A percentile compares a stretch with the other conserved stretches of the same genome.
These are phyloP conservation scores for Teleopsis dalmanni DNA, from an alignment of 1,140 invertebrate species.

Conservation along the genomic window DNA sequence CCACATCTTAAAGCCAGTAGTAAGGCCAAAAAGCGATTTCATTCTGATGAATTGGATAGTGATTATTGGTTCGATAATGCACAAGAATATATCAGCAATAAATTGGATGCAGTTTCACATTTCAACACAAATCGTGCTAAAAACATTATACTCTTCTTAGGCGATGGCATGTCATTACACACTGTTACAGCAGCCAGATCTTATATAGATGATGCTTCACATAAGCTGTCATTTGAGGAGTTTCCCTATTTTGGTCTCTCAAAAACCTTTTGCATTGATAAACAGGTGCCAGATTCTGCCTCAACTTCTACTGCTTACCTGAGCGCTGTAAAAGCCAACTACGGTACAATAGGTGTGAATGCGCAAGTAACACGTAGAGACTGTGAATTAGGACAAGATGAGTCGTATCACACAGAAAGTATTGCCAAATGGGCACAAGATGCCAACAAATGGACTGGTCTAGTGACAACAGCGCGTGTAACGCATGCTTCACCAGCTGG, in stretches of 20 bases:
- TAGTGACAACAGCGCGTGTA: constrained; percentile 66
- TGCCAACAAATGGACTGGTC: constrained; percentile 59
- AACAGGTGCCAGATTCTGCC: constrained; percentile 66
- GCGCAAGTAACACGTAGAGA: constrained; percentile 49
- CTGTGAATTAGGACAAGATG: constrained; percentile 34
- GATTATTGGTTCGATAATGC: constrained; percentile 19
- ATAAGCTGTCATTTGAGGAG: constrained; percentile 56
- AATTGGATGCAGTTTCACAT: constrained; percentile 21
- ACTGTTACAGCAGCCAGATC: constrained; percentile 62
- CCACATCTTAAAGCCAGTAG: neutral
- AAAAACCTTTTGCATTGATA: constrained; percentile 69
- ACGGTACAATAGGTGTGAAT: constrained; percentile 61
- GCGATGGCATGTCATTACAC: constrained; percentile 66
- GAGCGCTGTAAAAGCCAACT: constrained; percentile 67
- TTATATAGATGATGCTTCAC: constrained; percentile 57
- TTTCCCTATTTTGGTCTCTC: constrained; percentile 60
- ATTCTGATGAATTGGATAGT: constrained; percentile 7
- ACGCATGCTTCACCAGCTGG: constrained; percentile 67
- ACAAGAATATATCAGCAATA: constrained; percentile 10
- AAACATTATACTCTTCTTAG: constrained; percentile 64
- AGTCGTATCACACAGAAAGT: constrained; percentile 51
- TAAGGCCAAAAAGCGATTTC: neutral
- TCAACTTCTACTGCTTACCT: constrained; percentile 68
- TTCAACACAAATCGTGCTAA: constrained; percentile 46
- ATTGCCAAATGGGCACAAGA: constrained; percentile 56